These are phyloP conservation scores for Caenorhabditis sulstoni DNA, from an alignment of 2,888 invertebrate species.

Conservation along the genomic window DNA sequence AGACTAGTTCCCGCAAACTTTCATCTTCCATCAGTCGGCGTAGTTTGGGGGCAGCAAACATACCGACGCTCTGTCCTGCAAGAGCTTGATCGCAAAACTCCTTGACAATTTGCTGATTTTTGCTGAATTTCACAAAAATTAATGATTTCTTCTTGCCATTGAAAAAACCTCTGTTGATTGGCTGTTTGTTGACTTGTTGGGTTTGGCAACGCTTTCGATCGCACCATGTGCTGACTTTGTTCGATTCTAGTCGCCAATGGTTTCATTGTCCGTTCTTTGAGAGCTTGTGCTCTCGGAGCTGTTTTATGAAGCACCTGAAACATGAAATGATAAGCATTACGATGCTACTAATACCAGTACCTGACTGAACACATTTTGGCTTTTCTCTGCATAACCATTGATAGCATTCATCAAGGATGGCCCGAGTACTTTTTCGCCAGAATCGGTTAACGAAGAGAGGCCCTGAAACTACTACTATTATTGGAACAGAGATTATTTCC, in stretches of 20 bases:
- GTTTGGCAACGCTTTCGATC: slow-evolving; percentile 63
- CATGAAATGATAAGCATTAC: no score
- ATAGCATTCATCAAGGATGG: slow-evolving; percentile 77
- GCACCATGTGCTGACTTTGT: slow-evolving; percentile 76
- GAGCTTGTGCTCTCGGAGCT: slow-evolving; percentile 80
- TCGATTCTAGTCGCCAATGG: slow-evolving; percentile 77
- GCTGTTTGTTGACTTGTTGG: slow-evolving; percentile 73
- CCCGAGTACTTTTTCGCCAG: slow-evolving; percentile 78
- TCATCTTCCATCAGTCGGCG: slow-evolving; percentile 94
- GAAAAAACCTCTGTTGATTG: slow-evolving; percentile 71
- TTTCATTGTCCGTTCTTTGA: slow-evolving; percentile 78
- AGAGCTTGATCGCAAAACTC: slow-evolving; percentile 84
- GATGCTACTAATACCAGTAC: no score
- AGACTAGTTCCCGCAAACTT: slow-evolving; percentile 94
- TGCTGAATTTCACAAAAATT: slow-evolving; percentile 68
- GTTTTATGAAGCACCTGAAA: slow-evolving; percentile 77
- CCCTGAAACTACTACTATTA: slow-evolving; percentile 57
- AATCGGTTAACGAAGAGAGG: slow-evolving; percentile 68
- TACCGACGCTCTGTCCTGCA: slow-evolving; percentile 95
- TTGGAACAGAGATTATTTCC: no score
- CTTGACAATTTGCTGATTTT: slow-evolving; percentile 79
- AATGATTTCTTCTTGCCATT: background rate
- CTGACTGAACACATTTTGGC: slow-evolving; percentile 77
- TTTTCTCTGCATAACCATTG: slow-evolving; percentile 80
- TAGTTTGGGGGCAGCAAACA: slow-evolving; percentile 87